These are phyloP conservation scores for Drosophila kikkawai DNA, from an alignment of 1,140 invertebrate species.

Conservation along the genomic window DNA sequence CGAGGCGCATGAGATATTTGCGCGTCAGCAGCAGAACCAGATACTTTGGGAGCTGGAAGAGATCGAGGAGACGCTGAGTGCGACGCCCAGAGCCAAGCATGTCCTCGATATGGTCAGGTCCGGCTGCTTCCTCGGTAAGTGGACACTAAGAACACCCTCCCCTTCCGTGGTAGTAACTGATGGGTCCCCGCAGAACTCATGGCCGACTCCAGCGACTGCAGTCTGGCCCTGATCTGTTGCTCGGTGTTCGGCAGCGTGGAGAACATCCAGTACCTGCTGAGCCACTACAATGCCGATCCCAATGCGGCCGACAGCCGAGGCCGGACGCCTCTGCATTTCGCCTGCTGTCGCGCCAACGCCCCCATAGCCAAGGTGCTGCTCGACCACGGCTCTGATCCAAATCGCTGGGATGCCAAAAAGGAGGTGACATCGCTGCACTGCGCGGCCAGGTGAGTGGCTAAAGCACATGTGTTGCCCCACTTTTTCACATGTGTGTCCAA, in stretches of 20 bases:
- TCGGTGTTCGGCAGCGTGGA: slow-evolving; percentile 67
- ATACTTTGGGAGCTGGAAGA: slow-evolving; percentile 85
- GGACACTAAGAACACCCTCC: not conserved
- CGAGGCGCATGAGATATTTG: slow-evolving; percentile 77
- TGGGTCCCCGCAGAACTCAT: slow-evolving; percentile 48
- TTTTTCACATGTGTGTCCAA: slow-evolving; percentile 1
- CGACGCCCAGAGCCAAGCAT: slow-evolving; percentile 85
- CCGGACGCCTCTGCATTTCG: slow-evolving; percentile 91
- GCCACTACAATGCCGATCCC: slow-evolving; percentile 67
- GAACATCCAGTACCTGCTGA: slow-evolving; percentile 65
- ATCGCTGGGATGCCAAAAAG: slow-evolving; percentile 88
- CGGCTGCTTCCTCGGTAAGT: slow-evolving; percentile 77
- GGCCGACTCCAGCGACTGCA: slow-evolving; percentile 67
- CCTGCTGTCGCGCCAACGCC: slow-evolving; percentile 88
- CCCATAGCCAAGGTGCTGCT: slow-evolving; percentile 89
- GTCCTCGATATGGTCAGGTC: slow-evolving; percentile 85
- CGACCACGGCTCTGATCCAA: slow-evolving; percentile 88
- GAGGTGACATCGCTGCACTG: slow-evolving; percentile 91
- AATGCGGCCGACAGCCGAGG: slow-evolving; percentile 68
- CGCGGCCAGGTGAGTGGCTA: slow-evolving; percentile 87
- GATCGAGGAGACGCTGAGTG: slow-evolving; percentile 83
- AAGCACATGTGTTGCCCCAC: not conserved
- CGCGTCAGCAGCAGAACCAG: slow-evolving; percentile 76
- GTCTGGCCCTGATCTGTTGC: slow-evolving; percentile 72
- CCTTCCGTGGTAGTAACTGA: not conserved